Evolutionary conservation across 2,113 vertebrate genomes (phyloP), one percentile per base, ranked within the genome.

Genomic region (Epinephelus cyanopodus): DNA sequence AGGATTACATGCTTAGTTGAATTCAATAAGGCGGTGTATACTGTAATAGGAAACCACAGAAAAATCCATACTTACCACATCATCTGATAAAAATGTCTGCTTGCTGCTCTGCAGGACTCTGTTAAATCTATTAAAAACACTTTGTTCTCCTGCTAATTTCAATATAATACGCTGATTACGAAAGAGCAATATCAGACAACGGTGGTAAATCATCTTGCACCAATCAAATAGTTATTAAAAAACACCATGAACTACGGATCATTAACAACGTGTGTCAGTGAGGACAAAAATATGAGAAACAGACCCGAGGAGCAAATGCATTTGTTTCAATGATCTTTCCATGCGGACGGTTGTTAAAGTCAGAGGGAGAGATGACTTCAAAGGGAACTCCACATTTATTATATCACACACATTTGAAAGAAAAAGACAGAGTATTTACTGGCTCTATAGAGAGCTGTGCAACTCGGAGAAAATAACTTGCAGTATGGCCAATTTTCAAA

Each of bases 11-110:
- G 92, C 89, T 89, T 79, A 88, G 88, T 89, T 90, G 82, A 83
- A 92, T 92, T 90, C 85, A 92, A 93, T 91, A 91, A 88, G 79
- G 58, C 52, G 56, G 39, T 70, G 84, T 77, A 79, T 74, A 78
- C 76, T 77, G 90, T 92, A 92, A 94, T 87, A 91, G 85, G 82
- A 93, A 89, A 86, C 92, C 90, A 77, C 61, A 86, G 89, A 86
- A 91, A 93, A 94, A 91, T 94, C 90, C 79, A 91, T 91, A 92
- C 88, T 89, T 80, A 85, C 86, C 84, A 75, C 90, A 91, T 92
- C 90, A 92, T 92, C 90, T 82, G 82, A 92, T 90, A 82, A 84
- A 90, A 93, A 93, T 87, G 88, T 89, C 90, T 84, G 84, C 90
- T 60, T 18, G 60, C 89, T 56, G 77, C 87, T 83, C 86, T 18